Evolutionary conservation across 2,113 vertebrate genomes (phyloP), one percentile per base, ranked within the genome.

Genomic region (Ceuthmochares aereus): DNA sequence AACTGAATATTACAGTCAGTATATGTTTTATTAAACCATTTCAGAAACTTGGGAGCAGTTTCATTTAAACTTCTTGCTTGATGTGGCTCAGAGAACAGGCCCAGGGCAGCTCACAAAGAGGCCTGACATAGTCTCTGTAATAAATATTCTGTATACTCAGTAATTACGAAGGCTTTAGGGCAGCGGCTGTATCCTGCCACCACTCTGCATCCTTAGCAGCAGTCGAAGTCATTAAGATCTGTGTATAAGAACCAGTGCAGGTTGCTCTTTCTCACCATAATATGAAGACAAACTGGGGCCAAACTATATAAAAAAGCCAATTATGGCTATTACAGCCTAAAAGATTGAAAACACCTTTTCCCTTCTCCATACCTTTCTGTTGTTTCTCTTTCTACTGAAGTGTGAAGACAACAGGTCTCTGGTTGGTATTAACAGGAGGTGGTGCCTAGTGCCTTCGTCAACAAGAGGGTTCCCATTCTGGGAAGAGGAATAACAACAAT

Each of bases 21-120:
- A 97, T 98, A 97, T 98, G 98, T 98, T 98, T 98, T 98, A 98
- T 98, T 98, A 98, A 98, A 98, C 98, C 97, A 97, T 98, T 98
- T 97, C 92, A 97, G 98, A 98, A 97, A 98, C 98, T 98, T 97
- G 98, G 98, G 98, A 98, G 98, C 97, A 96, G 89, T 98, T 98
- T 97, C 96, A 94, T 98, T 98, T 98, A 98, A 98, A 98, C 98
- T 97, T 98, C 97, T 95, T 97, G 97, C 96, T 96, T 89, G 95
- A 97, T 95, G 95, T 96, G 97, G 97, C 97, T 97, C 68, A 75
- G 93, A 96, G 97, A 98, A 89, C 90, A 96, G 94, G 96, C 98
- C 95, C 96, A 86, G 95, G 96, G 97, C 97, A 95, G 93, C 95
- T 93, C 92, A 82, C 95, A 95, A 69, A 96, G 93, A 94, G 92